Percentiles rank a stretch among this genome's conserved stretches.
Evolutionary conservation across 2,888 invertebrate genomes (phyloP).

Genomic region (Clepsis dumicolana): DNA sequence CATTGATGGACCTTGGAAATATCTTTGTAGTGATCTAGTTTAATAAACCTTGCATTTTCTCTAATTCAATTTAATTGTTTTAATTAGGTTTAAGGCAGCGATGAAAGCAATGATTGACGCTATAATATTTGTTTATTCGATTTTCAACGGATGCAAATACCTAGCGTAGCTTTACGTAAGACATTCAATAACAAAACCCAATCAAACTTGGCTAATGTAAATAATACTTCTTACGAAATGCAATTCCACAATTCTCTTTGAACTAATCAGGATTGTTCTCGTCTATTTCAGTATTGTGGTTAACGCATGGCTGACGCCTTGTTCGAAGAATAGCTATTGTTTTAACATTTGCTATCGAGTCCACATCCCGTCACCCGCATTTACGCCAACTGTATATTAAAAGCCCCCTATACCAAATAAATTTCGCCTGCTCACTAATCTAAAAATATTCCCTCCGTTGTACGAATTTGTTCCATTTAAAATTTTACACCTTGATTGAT

Average conservation of each 20-base stretch:
- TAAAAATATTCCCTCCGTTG: neutral
- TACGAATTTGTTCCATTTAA: neutral
- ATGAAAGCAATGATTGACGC: neutral
- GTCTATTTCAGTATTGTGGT: neutral
- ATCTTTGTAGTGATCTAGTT: neutral
- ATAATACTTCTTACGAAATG: neutral
- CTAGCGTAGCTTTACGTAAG: neutral
- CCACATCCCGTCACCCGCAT: constrained; percentile 60
- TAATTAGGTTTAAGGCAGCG: neutral
- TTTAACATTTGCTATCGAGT: constrained; percentile 28
- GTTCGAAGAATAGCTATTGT: constrained; percentile 28
- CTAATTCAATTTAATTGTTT: neutral
- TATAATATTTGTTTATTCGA: neutral
- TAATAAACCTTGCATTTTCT: neutral
- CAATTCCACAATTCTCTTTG: neutral
- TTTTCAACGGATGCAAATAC: neutral
- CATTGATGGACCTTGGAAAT: constrained; percentile 1
- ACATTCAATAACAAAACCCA: neutral
- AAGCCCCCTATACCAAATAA: constrained; percentile 21
- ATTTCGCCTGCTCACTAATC: neutral
- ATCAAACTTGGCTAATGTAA: neutral
- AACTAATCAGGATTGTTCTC: constrained; percentile 8
- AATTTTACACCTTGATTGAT: neutral
- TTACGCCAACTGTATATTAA: neutral
- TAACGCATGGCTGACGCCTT: constrained; percentile 5